Evolutionary conservation across 2,797 vertebrate genomes (phyloP).

Genomic region (Anabacerthia variegaticeps): DNA sequence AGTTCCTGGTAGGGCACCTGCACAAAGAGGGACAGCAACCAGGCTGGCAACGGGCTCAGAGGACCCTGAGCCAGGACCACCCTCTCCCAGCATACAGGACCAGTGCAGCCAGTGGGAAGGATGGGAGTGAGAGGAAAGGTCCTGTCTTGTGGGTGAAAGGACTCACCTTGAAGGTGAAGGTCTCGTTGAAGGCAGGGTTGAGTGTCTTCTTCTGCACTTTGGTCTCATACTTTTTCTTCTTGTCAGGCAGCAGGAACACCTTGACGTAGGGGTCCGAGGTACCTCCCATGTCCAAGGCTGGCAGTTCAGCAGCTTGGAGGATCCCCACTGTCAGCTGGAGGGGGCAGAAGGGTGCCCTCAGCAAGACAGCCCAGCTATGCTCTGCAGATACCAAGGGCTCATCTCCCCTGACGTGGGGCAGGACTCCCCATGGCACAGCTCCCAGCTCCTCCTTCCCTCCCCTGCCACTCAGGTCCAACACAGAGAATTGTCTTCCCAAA

Average conservation of each 20-base stretch:
- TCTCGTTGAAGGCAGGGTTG: slow-evolving; percentile 96
- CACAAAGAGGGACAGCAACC: background rate
- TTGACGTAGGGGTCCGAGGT: slow-evolving; percentile 97
- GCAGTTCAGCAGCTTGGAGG: slow-evolving; percentile 94
- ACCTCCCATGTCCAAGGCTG: slow-evolving; percentile 94
- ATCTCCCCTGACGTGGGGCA: background rate
- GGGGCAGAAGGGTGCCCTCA: background rate
- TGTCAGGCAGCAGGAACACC: slow-evolving; percentile 94
- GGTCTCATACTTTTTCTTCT: slow-evolving; percentile 97
- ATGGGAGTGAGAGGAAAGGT: background rate
- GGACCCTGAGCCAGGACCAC: background rate
- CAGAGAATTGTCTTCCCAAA: background rate
- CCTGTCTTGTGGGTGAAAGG: accelerated
- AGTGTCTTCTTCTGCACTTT: slow-evolving; percentile 98
- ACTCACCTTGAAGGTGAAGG: slow-evolving; percentile 93
- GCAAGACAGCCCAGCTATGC: accelerated
- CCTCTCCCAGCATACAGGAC: accelerated
- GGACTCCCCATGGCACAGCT: background rate
- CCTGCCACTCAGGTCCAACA: background rate
- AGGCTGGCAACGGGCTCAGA: background rate
- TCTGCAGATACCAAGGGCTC: background rate
- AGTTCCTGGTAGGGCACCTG: slow-evolving; percentile 96
- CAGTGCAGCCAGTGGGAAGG: background rate
- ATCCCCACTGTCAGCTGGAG: slow-evolving; percentile 92
- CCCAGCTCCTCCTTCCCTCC: background rate